These are phyloP conservation scores for Drosophila burlai DNA, from an alignment of 1,140 invertebrate genomes.

Conservation along the genomic window DNA sequence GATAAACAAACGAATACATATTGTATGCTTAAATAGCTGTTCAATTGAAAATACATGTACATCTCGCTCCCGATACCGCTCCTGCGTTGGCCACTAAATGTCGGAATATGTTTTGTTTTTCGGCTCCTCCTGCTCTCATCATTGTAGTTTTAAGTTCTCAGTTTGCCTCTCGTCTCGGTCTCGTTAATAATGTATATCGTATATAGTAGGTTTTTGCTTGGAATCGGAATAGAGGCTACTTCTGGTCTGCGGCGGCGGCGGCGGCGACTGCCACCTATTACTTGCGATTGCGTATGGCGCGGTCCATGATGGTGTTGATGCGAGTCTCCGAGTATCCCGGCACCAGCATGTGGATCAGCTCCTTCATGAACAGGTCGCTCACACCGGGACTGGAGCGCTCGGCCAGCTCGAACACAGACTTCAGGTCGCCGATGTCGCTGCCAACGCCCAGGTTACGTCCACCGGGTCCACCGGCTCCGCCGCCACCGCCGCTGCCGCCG, in stretches of 20 bases:
- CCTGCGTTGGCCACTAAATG: constrained; percentile 75
- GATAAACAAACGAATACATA: constrained; percentile 83
- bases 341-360: constrained; percentile 90
- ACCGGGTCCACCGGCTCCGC: constrained; percentile 35
- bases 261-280: constrained; percentile 38
- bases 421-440: constrained; percentile 90
- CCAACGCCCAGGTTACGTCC: constrained; percentile 85
- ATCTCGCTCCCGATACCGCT: constrained; percentile 52
- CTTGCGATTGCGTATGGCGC: constrained; percentile 85
- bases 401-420: constrained; percentile 93
- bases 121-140: not conserved
- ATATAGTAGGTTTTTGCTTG: constrained; percentile 48
- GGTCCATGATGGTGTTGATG: constrained; percentile 88
- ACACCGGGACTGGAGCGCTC: constrained; percentile 93
- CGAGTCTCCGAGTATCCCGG: constrained; percentile 88
- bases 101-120: constrained; percentile 70
- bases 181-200: constrained; percentile 30
- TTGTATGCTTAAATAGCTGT: constrained; percentile 81
- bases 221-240: constrained; percentile 62
- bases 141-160: constrained; percentile 23
- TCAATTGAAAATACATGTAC: constrained; percentile 78
- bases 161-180: constrained; percentile 16
- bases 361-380: constrained; percentile 91
- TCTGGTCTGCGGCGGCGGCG: constrained; percentile 17
- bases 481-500: constrained; percentile 85